Evolutionary conservation across 2,888 invertebrate genomes (phyloP), one percentile per base, ranked within the genome.

Genomic region (Oegoconia quadripuncta): DNA sequence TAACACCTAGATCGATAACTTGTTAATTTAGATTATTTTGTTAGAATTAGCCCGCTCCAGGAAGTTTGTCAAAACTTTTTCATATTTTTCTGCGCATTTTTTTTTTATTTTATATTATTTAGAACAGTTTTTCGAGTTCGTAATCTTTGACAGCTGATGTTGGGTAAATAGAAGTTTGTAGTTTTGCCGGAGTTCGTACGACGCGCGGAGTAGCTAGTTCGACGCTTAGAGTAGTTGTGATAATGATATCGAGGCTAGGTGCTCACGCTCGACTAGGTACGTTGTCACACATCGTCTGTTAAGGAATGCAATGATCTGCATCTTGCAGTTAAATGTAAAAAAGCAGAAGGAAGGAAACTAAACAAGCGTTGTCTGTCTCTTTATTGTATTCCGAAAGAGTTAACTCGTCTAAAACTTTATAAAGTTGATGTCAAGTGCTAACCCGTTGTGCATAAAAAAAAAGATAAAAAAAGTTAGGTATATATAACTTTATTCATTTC

Each of bases 1-100:
- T 68, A 63, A 12, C 64, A 65, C 55, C 43, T 66, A 70, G 67
- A 83, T 84, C 84, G 75, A 84, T 84, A 81, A 64, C 74, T 79
- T 66, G 54, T 65, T 72, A 68, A 62, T 62, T 72, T 74, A 48
- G 44, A 57, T 57, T 59, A 59, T 66, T 65, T 63, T 55, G 49
- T 52, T 47, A 42, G 40, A 48, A 47, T 41, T 50, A 47, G 37
- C 43, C 41, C 12, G 31, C 11, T 34, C n/a, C n/a, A 25, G 3
- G n/a, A 28, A 42, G 41, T 41, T 44, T 31, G 2, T 20, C 22
- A 14, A 13, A 39, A 29, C 34, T 43, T 37, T 20, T 27, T n/a
- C 33, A 29, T 39, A 36, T 44, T 44, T 39, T 49, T 3, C 39
- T 22, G 9, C 6, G 43, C 50, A 15, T 18, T 37, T 32, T 22